Evolutionary conservation across 2,113 vertebrate genomes (phyloP), one percentile per base, ranked within the genome.

Genomic region (Riparia riparia): DNA sequence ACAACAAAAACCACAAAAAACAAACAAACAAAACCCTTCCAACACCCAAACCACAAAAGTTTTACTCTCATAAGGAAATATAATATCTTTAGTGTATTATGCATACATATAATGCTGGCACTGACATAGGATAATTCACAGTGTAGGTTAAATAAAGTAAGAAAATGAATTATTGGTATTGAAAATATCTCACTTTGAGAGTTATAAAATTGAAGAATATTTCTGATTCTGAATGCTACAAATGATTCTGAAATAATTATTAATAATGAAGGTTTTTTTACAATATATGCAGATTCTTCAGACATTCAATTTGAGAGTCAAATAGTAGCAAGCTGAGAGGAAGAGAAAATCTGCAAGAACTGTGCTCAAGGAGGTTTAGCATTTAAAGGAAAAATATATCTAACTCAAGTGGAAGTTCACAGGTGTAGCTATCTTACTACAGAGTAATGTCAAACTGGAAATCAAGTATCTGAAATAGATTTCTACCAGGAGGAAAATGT

Each of bases 21-120:
- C n/a, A n/a, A n/a, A n/a, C n/a, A n/a, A n/a, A n/a, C n/a, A n/a
- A n/a, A n/a, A n/a, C n/a, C 15, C 2, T 57, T 16, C 31, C 8
- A 77, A 32, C 1, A 1, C 10, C 26, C 41, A 3, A 45, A 41
- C 2, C 5, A 1, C 14, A 0, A 12, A 51, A 54, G 4, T 70
- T 82, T 81, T 61, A 14, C n/a, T 65, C 12, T 32, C 15, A 2
- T 37, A 77, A 56, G 41, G 68, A 68, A 74, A n/a, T 41, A 14
- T 22, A 0, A 26, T 32, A 22, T 77, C 20, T 63, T 76, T 7
- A 68, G 6, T 78, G 44, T 44, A 34, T 25, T 58, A 8, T 29
- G 10, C 44, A 10, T 65, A 70, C 61, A 21, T 41, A 25, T 57
- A 28, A 57, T 71, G 19, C 14, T 70, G n/a, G 28, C 69, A 56